Percentiles rank a stretch among this genome's conserved stretches.
These are phyloP conservation scores for Diuraphis noxia DNA, from an alignment of 1,140 invertebrate species.

Conservation along the genomic window DNA sequence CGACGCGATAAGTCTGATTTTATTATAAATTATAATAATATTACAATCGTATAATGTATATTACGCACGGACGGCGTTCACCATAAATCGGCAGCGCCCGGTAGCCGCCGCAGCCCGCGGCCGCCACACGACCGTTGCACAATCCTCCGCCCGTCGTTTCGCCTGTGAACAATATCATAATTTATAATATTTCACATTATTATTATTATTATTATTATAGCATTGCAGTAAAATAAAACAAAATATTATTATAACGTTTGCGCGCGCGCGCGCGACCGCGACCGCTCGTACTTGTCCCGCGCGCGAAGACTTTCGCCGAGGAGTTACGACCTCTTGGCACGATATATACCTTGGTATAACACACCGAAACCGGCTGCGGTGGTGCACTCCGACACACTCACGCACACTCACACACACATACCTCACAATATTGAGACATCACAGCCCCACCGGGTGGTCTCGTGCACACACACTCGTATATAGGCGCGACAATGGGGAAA, in stretches of 20 bases:
- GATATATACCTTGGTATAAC: constrained; percentile 1
- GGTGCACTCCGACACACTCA: background rate
- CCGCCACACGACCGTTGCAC: background rate
- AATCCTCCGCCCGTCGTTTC: background rate
- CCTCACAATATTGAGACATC: constrained; percentile 36
- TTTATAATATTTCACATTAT: background rate
- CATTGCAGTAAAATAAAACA: background rate
- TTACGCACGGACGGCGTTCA: background rate
- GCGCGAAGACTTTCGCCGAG: constrained; percentile 24
- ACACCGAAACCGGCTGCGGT: background rate
- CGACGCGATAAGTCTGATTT: background rate
- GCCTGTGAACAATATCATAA: background rate
- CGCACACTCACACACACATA: background rate
- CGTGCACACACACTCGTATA: background rate
- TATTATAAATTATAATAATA: background rate
- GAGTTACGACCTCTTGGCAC: constrained; percentile 39
- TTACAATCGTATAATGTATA: background rate
- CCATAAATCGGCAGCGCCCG: constrained; percentile 6
- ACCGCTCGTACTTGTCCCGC: background rate
- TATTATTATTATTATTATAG: background rate
- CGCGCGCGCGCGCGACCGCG: background rate
- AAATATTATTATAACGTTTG: background rate
- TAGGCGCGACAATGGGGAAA: constrained; percentile 12
- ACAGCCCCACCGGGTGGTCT: constrained; percentile 38
- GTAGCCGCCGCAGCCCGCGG: background rate